Evolutionary conservation across 2,797 vertebrate genomes (phyloP), one percentile per base, ranked within the genome.

Genomic region (Coilia nasus): DNA sequence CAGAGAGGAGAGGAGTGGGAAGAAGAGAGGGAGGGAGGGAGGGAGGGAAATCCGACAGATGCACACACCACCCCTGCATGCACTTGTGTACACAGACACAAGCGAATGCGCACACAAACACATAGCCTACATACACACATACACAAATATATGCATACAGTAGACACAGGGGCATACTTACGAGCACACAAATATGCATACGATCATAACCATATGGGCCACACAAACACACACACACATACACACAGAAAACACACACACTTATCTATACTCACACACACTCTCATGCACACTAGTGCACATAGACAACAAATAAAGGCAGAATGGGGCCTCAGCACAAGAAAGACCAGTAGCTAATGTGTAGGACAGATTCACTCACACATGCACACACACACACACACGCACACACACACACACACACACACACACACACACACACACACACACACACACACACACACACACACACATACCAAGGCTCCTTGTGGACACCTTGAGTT

Each of bases 391-490:
- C 62, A 67, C 62, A 67, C 62, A 67, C 23, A 67, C 25, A 28
- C 25, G 11, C 62, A 71, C 28, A 71, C 25, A 67, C 64, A 71
- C 64, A 71, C 64, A 71, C 64, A 75, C 67, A 75, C 31, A 75
- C 31, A 44, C 31, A 78, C 71, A 78, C 25, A 78, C 71, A 44
- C 15, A 21, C 2, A 71, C 64, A 71, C 64, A 71, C 64, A 71
- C 64, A 71, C 25, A 71, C 28, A 15, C 28, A 31, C 64, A 67
- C 25, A 71, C 62, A 64, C 64, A 67, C 64, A 67, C 64, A 67
- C 64, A 75, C 67, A 75, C 28, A 75, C 28, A 41, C 31, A 75
- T 28, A 75, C 12, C 31, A 44, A 7, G 1, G 35, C 19, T 25
- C 19, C 71, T 71, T 71, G 64, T 25, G 15, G 3, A 67, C 25